Percentiles rank a stretch among this genome's conserved stretches.
Evolutionary conservation across 2,888 invertebrate genomes (phyloP).

Genomic region (Itoplectis maculator): DNA sequence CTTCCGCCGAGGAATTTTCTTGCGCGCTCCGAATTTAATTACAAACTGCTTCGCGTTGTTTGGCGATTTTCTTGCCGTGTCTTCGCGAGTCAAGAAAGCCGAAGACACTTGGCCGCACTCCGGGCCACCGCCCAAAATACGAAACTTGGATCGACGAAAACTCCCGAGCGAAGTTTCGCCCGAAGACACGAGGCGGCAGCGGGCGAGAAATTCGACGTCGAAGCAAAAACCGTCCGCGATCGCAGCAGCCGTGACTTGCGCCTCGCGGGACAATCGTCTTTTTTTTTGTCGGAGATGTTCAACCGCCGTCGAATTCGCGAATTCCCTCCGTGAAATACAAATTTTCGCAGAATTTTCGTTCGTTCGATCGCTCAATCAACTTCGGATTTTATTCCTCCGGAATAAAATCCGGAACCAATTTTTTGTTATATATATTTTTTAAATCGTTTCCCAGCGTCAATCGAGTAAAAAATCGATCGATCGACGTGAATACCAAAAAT

Average conservation of each 20-base stretch:
- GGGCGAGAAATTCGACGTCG: slow-evolving; percentile 18
- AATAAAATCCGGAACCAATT: too few relatives aligned
- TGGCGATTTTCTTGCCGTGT: slow-evolving; percentile 64
- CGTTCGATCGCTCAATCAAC: slow-evolving; percentile 31
- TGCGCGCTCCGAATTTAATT: slow-evolving; percentile 81
- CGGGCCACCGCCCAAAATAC: slow-evolving; percentile 76
- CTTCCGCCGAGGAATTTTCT: slow-evolving; percentile 43
- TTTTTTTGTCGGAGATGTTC: slow-evolving; percentile 31
- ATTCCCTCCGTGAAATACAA: slow-evolving; percentile 39
- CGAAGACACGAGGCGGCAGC: slow-evolving; percentile 53
- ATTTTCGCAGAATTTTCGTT: slow-evolving; percentile 45
- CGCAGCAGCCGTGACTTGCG: slow-evolving; percentile 76
- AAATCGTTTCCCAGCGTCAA: too few relatives aligned
- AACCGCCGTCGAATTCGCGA: slow-evolving; percentile 40
- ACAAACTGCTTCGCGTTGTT: slow-evolving; percentile 75
- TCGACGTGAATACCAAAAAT: too few relatives aligned
- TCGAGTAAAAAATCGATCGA: too few relatives aligned
- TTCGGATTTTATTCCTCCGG: background rate
- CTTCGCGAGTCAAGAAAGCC: too few relatives aligned
- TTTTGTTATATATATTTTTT: too few relatives aligned
- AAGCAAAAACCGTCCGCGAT: slow-evolving; percentile 77
- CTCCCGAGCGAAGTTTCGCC: slow-evolving; percentile 54
- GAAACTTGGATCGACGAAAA: slow-evolving; percentile 75
- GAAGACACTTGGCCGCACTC: slow-evolving; percentile 34
- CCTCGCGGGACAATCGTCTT: slow-evolving; percentile 78